Evolutionary conservation across 2,888 invertebrate genomes (phyloP).

Genomic region (Eutolmus rufibarbis): DNA sequence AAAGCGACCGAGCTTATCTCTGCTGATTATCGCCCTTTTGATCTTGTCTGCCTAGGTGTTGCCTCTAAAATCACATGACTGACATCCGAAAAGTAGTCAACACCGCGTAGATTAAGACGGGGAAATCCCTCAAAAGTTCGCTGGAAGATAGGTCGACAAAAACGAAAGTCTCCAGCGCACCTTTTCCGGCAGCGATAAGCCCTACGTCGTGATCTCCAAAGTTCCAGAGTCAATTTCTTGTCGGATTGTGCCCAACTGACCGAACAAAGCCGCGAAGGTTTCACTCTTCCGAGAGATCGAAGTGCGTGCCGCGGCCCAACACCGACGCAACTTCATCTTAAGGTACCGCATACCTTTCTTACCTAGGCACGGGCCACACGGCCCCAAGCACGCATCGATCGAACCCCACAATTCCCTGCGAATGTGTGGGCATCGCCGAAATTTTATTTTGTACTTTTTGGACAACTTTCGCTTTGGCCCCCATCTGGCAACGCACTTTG

Average conservation of each 20-base stretch:
- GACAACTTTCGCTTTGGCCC: background rate
- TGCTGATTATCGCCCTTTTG: background rate
- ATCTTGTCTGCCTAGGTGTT: background rate
- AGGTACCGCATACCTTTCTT: background rate
- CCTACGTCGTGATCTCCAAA: background rate
- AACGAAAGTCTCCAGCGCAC: background rate
- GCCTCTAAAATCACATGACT: background rate
- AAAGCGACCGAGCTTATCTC: background rate
- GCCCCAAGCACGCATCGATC: background rate
- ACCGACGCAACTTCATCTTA: background rate
- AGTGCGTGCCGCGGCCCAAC: background rate
- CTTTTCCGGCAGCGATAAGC: background rate
- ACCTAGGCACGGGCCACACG: background rate
- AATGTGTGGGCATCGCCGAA: background rate
- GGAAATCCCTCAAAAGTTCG: background rate
- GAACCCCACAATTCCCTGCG: background rate
- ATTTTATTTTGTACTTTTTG: background rate
- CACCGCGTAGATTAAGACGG: background rate
- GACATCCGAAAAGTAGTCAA: background rate
- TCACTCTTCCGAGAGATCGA: background rate
- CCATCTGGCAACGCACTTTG: background rate
- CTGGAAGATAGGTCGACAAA: background rate
- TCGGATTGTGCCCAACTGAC: background rate
- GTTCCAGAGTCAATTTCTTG: background rate
- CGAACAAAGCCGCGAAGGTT: background rate